Conservation (phyloP, 2,888 invertebrate species). For the Cerastoderma edule region DNA sequence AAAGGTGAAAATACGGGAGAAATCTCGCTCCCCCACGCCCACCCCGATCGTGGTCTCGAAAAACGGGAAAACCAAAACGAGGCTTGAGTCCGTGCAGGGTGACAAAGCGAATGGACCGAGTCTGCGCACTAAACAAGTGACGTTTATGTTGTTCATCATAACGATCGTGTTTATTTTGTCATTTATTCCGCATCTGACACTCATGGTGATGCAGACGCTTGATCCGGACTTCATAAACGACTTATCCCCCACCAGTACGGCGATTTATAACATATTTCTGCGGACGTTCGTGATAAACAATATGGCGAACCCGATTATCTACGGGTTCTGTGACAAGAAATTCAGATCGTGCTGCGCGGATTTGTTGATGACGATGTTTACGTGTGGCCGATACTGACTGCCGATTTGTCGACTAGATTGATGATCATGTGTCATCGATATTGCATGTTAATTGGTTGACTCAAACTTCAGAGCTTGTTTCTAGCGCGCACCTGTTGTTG, state of each 20-base stretch:
- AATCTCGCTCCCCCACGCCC: slow-evolving; percentile 46
- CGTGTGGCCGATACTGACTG: slow-evolving; percentile 35
- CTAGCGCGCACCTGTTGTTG: no score
- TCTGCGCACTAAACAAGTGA: slow-evolving; percentile 64
- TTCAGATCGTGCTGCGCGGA: slow-evolving; percentile 66
- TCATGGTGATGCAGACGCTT: slow-evolving; percentile 59
- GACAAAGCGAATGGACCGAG: slow-evolving; percentile 37
- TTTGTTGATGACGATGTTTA: slow-evolving; percentile 32
- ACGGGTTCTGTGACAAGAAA: slow-evolving; percentile 70
- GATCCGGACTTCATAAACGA: slow-evolving; percentile 50
- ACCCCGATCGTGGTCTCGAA: slow-evolving; percentile 35
- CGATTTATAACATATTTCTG: slow-evolving; percentile 63
- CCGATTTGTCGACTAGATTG: no score
- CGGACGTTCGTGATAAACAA: slow-evolving; percentile 72
- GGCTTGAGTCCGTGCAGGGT: slow-evolving; percentile 6
- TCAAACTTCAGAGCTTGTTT: no score
- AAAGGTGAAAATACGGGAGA: slow-evolving; percentile 42
- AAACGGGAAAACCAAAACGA: slow-evolving; percentile 20
- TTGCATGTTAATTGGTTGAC: no score
- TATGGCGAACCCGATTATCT: slow-evolving; percentile 71
- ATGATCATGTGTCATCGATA: no score
- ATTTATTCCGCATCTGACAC: slow-evolving; percentile 66
- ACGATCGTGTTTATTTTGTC: slow-evolving; percentile 69
- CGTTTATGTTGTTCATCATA: slow-evolving; percentile 67
- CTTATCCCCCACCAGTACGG: slow-evolving; percentile 43